phyloP scores from a whole-genome alignment of 2,113 vertebrate species.

The Phrynocephalus versicolor region DNA sequence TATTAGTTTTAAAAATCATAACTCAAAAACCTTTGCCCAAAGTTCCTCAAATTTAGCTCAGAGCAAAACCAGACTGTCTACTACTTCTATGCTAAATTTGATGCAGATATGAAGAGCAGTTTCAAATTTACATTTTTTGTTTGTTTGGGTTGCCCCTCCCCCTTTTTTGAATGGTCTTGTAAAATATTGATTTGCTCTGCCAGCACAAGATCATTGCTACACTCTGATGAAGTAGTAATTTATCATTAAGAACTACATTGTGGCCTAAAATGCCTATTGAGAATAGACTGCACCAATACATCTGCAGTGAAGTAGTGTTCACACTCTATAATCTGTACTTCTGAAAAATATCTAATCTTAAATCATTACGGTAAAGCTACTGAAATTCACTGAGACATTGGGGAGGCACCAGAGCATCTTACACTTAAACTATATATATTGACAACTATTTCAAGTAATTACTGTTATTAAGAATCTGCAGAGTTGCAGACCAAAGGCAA shows the following conservation, averaged over 20 bases:
- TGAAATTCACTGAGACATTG: neutral
- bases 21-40: no score
- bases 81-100: no score
- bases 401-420: neutral
- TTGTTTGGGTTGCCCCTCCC: neutral
- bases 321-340: neutral
- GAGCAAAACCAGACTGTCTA: no score
- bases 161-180: neutral
- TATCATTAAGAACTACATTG: neutral
- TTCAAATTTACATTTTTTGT: no score
- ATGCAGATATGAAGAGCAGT: no score
- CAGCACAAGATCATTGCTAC: no score
- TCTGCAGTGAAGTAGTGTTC: neutral
- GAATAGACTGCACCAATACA: neutral
- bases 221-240: no score
- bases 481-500: conserved; percentile 32
- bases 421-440: neutral
- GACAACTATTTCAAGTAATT: conserved; percentile 16
- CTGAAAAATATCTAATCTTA: neutral
- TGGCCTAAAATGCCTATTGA: neutral
- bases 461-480: conserved; percentile 9
- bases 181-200: no score
- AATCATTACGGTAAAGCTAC: neutral
- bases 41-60: no score
- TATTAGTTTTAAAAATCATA: no score